Evolutionary conservation across 35 echinoderm and acorn worm species (phyloP).

Genomic region (Apostichopus japonicus): DNA sequence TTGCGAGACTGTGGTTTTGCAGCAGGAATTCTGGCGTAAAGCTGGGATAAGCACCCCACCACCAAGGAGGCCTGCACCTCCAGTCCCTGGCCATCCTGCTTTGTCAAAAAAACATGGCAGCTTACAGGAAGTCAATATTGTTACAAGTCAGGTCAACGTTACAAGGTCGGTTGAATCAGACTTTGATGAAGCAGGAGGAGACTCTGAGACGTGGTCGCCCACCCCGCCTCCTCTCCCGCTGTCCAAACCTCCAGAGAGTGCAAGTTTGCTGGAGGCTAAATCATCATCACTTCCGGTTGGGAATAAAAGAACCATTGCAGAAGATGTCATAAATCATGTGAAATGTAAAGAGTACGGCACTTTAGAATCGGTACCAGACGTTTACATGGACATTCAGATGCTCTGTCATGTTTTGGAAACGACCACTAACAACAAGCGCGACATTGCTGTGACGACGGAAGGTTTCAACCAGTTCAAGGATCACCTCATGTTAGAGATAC

Average conservation of each 20-base stretch:
- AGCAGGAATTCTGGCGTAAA: conserved; percentile 39
- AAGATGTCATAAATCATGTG: conserved; percentile 28
- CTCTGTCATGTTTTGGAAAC: conserved; percentile 64
- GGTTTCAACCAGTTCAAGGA: conserved; percentile 78
- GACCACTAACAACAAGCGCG: background rate
- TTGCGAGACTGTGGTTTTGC: conserved; percentile 7
- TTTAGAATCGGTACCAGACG: conserved; percentile 48
- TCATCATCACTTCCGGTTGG: background rate
- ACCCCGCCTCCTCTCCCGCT: conserved; percentile 76
- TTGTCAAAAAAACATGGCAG: background rate
- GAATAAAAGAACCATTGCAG: background rate
- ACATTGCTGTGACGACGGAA: background rate
- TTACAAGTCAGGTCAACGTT: background rate
- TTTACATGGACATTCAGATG: conserved; percentile 70
- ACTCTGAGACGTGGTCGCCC: background rate
- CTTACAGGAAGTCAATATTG: background rate
- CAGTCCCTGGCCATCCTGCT: conserved; percentile 22
- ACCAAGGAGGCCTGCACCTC: background rate
- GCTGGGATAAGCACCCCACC: background rate
- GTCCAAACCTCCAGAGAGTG: conserved; percentile 34
- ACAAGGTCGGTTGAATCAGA: background rate
- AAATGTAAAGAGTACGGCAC: conserved; percentile 80
- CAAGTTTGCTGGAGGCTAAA: background rate
- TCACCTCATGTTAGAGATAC: conserved; percentile 60
- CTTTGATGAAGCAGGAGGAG: background rate